Base-by-base conservation (phyloP, 2,888 invertebrate genomes). In the Ophion slaviceki region DNA sequence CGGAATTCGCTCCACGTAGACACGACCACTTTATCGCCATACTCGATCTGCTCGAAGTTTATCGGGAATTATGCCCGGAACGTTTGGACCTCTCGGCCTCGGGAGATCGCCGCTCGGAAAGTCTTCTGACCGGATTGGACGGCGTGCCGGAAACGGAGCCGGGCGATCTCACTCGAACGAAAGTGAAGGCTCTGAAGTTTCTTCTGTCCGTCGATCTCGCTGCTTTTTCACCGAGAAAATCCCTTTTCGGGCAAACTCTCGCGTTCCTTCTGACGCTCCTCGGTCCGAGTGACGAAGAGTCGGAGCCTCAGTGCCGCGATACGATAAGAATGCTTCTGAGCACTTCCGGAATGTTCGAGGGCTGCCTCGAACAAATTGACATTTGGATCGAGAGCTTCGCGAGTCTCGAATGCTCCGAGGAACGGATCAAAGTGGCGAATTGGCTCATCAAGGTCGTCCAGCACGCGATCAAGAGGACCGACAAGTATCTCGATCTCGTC, bases 331-430 rank as follows among this genome's bases (percentile, higher is more conserved):
- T 94, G 72, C 95, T 97, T 82, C 95, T 97, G 40, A 95, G 94
- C 88, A 96, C 95, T 82, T 96, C 96, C 0, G 95, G 95, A 6
- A 94, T 97, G 87, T 97, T 97, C 91, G 96, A 96, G 90, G 95
- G 95, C 28, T 95, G 95, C 87, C 94, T 94, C 86, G 94, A 95
- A 80, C 97, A 97, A 94, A 95, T 97, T 64, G 95, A 96, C 91
- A 94, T 97, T 82, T 96, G 97, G 95, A 92, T 97, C 45, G 95
- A 96, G 88, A 95, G 89, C 92, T 94, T 87, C 83, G 93, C 68
- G 81, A 93, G 68, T 88, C 90, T 89, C 86, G 90, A 76, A 88
- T 91, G 86, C 87, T 20, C 62, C 3, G 79, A 89, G 14, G 88
- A 91, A n/a, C 92, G 87, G 80, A 61, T 86, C 5, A 86, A 90